Conservation (phyloP, 2,888 invertebrate genomes). For the Leucoma salicis region DNA sequence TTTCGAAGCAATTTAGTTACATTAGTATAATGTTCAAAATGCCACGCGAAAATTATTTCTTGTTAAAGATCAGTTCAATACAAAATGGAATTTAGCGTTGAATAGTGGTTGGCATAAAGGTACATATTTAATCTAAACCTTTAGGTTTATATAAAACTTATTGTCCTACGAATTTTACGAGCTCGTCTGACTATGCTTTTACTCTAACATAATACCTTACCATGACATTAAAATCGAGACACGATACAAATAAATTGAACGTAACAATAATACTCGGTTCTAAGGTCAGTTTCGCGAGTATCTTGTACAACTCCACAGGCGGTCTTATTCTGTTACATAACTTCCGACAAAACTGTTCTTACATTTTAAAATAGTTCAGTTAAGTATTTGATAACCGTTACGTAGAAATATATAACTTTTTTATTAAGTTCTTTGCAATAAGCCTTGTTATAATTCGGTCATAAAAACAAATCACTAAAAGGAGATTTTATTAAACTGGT, state of each 20-base stretch:
- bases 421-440: not conserved
- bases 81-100: no score
- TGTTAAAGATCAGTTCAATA: no score
- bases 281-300: conserved; percentile 43
- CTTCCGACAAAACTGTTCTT: conserved; percentile 11
- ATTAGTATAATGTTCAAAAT: no score
- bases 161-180: not conserved
- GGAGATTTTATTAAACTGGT: not conserved
- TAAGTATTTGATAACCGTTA: conserved; percentile 14
- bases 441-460: conserved; percentile 1
- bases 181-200: conserved; percentile 14
- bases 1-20: no score
- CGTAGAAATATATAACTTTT: not conserved
- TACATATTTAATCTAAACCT: no score
- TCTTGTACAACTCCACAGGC: conserved; percentile 32
- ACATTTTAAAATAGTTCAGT: conserved; percentile 5
- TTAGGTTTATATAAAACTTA: not conserved
- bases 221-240: conserved; percentile 39
- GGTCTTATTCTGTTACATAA: conserved; percentile 25
- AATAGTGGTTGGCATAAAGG: no score
- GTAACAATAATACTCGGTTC: conserved; percentile 45
- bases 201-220: conserved; percentile 28
- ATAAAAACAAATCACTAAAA: conserved; percentile 1
- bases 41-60: no score
- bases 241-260: conserved; percentile 40